A percentile compares a stretch with the other conserved stretches of the same genome.
Conservation (phyloP, 2,113 vertebrate species). For the human region DNA sequence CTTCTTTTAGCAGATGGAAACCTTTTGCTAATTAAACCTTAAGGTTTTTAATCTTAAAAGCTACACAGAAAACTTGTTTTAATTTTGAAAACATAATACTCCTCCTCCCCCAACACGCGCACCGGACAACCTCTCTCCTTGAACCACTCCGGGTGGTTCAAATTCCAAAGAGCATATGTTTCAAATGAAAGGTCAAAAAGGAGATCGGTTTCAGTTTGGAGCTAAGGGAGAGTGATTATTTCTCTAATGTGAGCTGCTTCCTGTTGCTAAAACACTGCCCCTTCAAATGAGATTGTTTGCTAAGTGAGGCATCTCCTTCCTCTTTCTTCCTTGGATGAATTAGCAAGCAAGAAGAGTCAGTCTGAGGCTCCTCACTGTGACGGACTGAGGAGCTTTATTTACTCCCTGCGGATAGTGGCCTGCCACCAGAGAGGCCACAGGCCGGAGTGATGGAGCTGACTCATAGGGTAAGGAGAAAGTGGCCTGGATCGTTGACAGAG, state of each 20-base stretch:
- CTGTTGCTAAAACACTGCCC: constrained; percentile 40
- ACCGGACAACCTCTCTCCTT: background rate
- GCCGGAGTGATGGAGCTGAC: constrained; percentile 32
- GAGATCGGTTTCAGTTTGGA: constrained; percentile 17
- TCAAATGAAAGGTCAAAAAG: constrained; percentile 54
- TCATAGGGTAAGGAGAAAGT: constrained; percentile 3
- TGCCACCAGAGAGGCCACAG: background rate
- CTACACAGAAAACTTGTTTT: background rate
- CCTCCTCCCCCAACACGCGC: background rate
- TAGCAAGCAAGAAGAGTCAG: background rate
- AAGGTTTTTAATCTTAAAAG: background rate
- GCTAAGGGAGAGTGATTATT: constrained; percentile 18
- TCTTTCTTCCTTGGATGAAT: background rate
- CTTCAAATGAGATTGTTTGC: constrained; percentile 36
- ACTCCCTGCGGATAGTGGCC: background rate
- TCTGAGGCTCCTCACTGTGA: background rate
- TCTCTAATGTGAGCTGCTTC: constrained; percentile 41
- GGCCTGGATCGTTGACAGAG: constrained; percentile 58
- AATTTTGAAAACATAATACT: background rate
- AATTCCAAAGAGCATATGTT: constrained; percentile 43
- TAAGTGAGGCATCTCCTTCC: background rate
- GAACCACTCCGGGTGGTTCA: background rate
- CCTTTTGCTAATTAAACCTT: background rate
- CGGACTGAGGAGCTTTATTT: background rate
- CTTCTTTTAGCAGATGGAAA: background rate